Percentiles rank a stretch among this genome's conserved stretches.
phyloP scores from a whole-genome alignment of 1,140 invertebrate species.

The Drosophila orena region DNA sequence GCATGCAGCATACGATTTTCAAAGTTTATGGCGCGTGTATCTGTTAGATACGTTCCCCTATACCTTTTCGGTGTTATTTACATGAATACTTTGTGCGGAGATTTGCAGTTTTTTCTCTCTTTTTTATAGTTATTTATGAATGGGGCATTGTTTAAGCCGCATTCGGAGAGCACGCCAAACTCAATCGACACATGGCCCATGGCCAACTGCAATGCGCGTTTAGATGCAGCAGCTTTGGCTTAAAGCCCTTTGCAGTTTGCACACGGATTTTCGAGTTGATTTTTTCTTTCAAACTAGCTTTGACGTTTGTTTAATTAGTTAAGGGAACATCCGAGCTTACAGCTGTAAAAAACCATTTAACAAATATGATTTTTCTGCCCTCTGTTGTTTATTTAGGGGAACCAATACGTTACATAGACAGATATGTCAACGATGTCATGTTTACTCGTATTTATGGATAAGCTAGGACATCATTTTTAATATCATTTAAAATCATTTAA shows the following conservation, averaged over 20 bases:
- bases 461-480: not conserved
- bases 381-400: not conserved
- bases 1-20: slow-evolving; percentile 72
- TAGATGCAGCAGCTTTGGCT: slow-evolving; percentile 66
- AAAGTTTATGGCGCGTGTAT: slow-evolving; percentile 80
- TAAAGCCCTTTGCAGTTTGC: slow-evolving; percentile 42
- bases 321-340: not conserved
- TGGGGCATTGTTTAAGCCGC: slow-evolving; percentile 72
- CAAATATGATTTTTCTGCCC: not conserved
- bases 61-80: slow-evolving; percentile 32
- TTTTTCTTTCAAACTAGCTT: not conserved
- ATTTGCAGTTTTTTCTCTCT: slow-evolving; percentile 39
- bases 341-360: slow-evolving; percentile 2
- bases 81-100: slow-evolving; percentile 37
- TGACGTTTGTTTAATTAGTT: slow-evolving; percentile 25
- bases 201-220: slow-evolving; percentile 48
- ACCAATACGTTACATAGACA: not conserved
- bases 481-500: not conserved
- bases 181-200: slow-evolving; percentile 22
- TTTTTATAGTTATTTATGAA: slow-evolving; percentile 69
- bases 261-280: slow-evolving; percentile 33
- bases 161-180: slow-evolving; percentile 32
- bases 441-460: not conserved
- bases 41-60: slow-evolving; percentile 64
- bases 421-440: not conserved